Evolutionary conservation across 2,797 vertebrate species (phyloP), one percentile per base, ranked within the genome.

Genomic region (Anabacerthia variegaticeps): DNA sequence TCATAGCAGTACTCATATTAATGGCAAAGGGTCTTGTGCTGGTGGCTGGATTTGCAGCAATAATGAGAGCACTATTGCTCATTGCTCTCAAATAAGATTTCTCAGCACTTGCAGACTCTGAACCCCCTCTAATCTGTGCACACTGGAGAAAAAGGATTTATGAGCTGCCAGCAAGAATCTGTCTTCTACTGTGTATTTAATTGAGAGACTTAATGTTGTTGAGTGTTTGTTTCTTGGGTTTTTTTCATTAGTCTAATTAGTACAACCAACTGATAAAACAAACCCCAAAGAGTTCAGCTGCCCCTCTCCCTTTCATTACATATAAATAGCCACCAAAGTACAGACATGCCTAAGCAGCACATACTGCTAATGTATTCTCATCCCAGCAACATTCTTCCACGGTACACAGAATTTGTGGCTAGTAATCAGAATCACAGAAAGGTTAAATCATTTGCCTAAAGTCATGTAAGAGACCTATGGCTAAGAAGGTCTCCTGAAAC

Each of bases 71-170:
- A 1, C 15, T 78, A 28, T 14, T n/a, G 13, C 41, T 46, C 3
- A 0, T 4, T 83, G 72, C 46, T 86, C 66, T 88, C 51, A 62
- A 67, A 23, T 41, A 61, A 75, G 54, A 72, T 78, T 61, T 46
- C 28, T 91, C 75, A 82, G 68, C 87, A 75, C n/a, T 39, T 68
- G 37, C 51, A 88, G 49, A 41, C 18, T 52, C 59, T 51, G 28
- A 94, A 30, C 36, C n/a, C 15, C 10, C 21, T 71, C 44, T 85
- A n/a, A 55, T 63, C 75, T 52, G 27, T 13, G 51, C 43, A 44
- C 83, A 75, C 69, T 14, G 34, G n/a, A 84, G 66, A 72, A 88
- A 94, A 91, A 68, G n/a, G 34, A 76, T 68, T 39, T 62, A 55
- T 27, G 46, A 93, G 37, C 68, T 95, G 46, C 14, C 61, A 91